Conservation (phyloP, 2,888 invertebrate genomes). For the Nasonia oneida region DNA sequence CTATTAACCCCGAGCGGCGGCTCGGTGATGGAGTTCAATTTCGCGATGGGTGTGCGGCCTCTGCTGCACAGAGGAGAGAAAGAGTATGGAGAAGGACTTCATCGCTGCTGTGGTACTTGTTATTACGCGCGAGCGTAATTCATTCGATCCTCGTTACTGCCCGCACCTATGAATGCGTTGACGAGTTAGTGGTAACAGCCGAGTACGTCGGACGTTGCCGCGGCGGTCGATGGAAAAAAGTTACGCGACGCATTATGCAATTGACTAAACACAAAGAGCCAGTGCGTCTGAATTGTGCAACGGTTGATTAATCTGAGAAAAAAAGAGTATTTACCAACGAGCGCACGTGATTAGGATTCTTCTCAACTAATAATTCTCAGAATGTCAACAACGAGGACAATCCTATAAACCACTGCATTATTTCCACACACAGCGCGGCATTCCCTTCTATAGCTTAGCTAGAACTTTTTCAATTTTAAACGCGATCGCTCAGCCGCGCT, state of each 20-base stretch:
- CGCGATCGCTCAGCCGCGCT: constrained; percentile 14
- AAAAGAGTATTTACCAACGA: neutral
- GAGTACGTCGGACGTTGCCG: neutral
- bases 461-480: constrained; percentile 6
- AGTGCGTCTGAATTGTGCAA: neutral
- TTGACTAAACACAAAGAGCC: neutral
- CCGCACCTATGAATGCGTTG: neutral
- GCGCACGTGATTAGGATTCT: neutral
- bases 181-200: neutral
- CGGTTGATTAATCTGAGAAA: neutral
- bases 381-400: neutral
- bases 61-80: neutral
- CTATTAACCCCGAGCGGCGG: constrained; percentile 72
- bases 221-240: neutral
- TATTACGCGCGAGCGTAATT: constrained; percentile 70
- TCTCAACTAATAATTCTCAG: constrained; percentile 7
- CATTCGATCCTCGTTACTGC: constrained; percentile 66
- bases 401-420: neutral
- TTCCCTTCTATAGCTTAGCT: neutral
- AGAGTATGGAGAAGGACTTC: constrained; percentile 46
- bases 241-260: neutral
- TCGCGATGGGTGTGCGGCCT: neutral
- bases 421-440: neutral
- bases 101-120: constrained; percentile 45
- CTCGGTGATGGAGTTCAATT: constrained; percentile 68